Evolutionary conservation across 2,113 vertebrate species (phyloP).

Genomic region (Gadus macrocephalus): DNA sequence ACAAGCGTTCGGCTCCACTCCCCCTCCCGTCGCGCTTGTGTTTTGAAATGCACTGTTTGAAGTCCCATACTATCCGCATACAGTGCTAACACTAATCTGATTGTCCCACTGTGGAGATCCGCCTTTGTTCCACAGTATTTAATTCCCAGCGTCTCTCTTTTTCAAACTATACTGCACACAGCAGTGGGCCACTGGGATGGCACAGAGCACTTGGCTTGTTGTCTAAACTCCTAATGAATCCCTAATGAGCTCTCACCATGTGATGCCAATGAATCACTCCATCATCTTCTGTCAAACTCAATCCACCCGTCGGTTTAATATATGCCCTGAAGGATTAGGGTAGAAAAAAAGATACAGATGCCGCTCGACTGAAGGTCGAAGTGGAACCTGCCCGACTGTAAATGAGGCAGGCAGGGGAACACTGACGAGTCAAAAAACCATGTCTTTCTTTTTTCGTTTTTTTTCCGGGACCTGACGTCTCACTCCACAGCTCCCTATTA

Average conservation of each 20-base stretch:
- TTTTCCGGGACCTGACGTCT: too few relatives aligned
- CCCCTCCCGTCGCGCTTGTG: too few relatives aligned
- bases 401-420: not conserved
- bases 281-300: conserved; percentile 12
- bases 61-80: too few relatives aligned
- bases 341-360: not conserved
- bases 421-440: not conserved
- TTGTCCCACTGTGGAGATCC: conserved; percentile 22
- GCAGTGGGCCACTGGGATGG: not conserved
- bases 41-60: too few relatives aligned
- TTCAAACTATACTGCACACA: not conserved
- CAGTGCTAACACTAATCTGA: not conserved
- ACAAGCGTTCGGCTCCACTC: too few relatives aligned
- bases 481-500: too few relatives aligned
- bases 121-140: conserved; percentile 43
- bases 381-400: not conserved
- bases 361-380: not conserved
- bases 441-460: too few relatives aligned
- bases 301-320: not conserved
- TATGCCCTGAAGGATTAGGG: not conserved
- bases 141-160: conserved; percentile 11
- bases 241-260: conserved; percentile 11
- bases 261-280: not conserved
- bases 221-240: conserved; percentile 1
- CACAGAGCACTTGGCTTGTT: not conserved